Conservation (phyloP, 2,888 invertebrate genomes). For the Perizoma flavofasciatum region DNA sequence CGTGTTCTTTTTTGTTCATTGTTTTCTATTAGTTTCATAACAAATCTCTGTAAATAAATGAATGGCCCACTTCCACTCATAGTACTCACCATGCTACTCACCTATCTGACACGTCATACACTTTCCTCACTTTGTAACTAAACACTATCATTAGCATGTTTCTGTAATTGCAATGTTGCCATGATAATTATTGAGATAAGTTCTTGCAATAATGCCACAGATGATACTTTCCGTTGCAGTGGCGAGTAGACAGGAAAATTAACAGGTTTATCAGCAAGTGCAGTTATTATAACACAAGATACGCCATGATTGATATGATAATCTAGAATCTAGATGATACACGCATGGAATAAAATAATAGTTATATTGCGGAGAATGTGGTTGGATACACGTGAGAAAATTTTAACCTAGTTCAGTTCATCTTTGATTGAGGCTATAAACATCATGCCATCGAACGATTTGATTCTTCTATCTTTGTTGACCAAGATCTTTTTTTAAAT, state of each 20-base stretch:
- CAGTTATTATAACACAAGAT: conserved; percentile 15
- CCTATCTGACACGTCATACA: not conserved
- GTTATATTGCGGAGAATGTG: too few relatives aligned
- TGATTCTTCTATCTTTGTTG: too few relatives aligned
- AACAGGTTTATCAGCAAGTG: conserved; percentile 14
- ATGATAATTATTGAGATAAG: conserved; percentile 13
- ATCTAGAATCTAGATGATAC: conserved; percentile 2
- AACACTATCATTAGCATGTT: not conserved
- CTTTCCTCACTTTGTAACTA: not conserved
- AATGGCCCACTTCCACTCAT: too few relatives aligned
- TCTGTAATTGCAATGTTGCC: not conserved
- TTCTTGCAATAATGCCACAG: conserved; percentile 7
- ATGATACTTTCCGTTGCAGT: conserved; percentile 2
- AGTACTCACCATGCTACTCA: too few relatives aligned
- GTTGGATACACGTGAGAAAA: too few relatives aligned
- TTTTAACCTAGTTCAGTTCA: too few relatives aligned
- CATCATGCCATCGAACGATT: too few relatives aligned
- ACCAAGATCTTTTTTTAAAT: too few relatives aligned
- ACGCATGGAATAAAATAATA: not conserved
- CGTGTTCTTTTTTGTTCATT: too few relatives aligned
- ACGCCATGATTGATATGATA: conserved; percentile 3
- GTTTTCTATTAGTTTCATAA: too few relatives aligned
- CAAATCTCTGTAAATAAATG: too few relatives aligned
- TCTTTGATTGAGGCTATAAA: too few relatives aligned
- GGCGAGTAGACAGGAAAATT: conserved; percentile 21